Evolutionary conservation across 2,113 vertebrate species (phyloP).

Genomic region (Mus spicilegus): DNA sequence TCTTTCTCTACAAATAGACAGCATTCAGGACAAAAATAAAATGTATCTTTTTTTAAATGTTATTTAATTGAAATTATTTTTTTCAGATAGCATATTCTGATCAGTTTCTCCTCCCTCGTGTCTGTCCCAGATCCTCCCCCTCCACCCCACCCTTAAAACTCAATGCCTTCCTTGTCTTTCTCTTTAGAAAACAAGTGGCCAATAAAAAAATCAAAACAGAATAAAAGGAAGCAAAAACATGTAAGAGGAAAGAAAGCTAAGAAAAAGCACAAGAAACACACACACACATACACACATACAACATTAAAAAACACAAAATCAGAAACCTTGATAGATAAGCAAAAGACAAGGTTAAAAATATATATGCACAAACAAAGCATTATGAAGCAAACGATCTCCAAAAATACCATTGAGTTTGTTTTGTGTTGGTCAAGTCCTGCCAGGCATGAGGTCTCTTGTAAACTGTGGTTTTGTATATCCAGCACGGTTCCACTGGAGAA

Average conservation of each 20-base stretch:
- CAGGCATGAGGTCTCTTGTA: background rate
- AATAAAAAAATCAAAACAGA: background rate
- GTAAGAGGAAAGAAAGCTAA: background rate
- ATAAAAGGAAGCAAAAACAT: background rate
- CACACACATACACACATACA: background rate
- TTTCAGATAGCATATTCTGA: background rate
- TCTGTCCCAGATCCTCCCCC: background rate
- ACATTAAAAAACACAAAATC: background rate
- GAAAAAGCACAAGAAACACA: background rate
- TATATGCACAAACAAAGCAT: background rate
- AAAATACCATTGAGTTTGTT: background rate
- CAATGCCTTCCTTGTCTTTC: background rate
- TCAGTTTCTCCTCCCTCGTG: background rate
- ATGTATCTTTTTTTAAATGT: background rate
- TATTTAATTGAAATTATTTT: background rate
- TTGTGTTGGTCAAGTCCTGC: background rate
- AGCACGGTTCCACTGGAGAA: background rate
- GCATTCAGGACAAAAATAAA: conserved; percentile 4
- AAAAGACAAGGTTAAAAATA: background rate
- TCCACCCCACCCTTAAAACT: background rate
- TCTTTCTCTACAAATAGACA: background rate
- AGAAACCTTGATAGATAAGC: background rate
- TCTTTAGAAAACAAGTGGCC: background rate
- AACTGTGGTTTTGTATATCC: background rate
- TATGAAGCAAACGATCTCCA: background rate